Evolutionary conservation across 2,113 vertebrate genomes (phyloP).

Genomic region (Mellivora capensis): DNA sequence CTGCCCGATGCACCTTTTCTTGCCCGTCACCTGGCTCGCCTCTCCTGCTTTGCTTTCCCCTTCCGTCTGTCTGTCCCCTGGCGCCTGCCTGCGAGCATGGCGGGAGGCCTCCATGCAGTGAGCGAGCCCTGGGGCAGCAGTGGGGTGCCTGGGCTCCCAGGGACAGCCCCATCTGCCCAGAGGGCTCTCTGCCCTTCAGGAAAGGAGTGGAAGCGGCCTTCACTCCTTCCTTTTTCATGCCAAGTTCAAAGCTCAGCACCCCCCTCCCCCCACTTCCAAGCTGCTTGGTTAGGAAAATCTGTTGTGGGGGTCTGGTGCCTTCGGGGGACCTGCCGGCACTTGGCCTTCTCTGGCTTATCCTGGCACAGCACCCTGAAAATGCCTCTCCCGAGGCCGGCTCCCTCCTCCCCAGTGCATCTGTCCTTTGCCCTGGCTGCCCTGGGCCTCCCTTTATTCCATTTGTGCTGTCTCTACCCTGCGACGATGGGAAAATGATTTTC

Average conservation of each 20-base stretch:
- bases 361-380: fast-evolving
- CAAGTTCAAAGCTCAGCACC: neutral
- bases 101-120: neutral
- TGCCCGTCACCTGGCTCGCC: fast-evolving
- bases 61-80: neutral
- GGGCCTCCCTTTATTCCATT: neutral
- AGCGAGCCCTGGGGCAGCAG: neutral
- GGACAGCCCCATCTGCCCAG: conserved; percentile 2
- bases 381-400: fast-evolving
- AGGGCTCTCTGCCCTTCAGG: neutral
- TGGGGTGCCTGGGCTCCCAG: neutral
- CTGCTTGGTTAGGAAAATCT: neutral
- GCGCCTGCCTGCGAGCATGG: neutral
- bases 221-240: neutral
- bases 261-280: neutral
- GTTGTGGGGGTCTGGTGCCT: neutral
- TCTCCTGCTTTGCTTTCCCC: neutral
- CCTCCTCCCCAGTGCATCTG: fast-evolving
- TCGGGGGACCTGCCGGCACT: neutral
- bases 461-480: neutral
- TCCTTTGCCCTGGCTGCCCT: neutral
- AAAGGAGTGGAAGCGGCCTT: neutral
- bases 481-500: neutral
- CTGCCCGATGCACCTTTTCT: fast-evolving
- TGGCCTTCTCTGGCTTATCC: neutral